phyloP scores from a whole-genome alignment of 2,888 invertebrate genomes.

The Andrena praecox region DNA sequence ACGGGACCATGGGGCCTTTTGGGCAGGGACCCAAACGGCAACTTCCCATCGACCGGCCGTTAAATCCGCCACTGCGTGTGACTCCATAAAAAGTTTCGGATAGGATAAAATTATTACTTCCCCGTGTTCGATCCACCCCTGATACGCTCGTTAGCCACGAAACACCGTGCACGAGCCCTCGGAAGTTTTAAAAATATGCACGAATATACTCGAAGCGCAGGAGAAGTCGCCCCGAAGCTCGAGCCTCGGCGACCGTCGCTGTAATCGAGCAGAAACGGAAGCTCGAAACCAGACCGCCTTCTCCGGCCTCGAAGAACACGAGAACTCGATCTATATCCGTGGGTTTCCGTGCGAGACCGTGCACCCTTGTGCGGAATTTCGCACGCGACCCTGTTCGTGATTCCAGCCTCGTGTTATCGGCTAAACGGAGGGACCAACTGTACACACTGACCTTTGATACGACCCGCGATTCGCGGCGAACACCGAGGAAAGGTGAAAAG shows the following conservation, averaged over 20 bases:
- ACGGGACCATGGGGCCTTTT: too few species aligned
- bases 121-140: too few species aligned
- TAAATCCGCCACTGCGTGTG: too few species aligned
- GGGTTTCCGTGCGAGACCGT: constrained; percentile 34
- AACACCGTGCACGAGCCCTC: too few species aligned
- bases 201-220: too few species aligned
- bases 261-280: constrained; percentile 42
- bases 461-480: constrained; percentile 45
- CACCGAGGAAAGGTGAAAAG: constrained; percentile 65
- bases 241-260: neutral
- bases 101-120: too few species aligned
- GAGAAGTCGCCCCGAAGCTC: too few species aligned
- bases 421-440: constrained; percentile 54
- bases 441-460: constrained; percentile 67
- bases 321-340: constrained; percentile 7
- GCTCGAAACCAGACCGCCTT: constrained; percentile 29
- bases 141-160: too few species aligned
- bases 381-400: constrained; percentile 60
- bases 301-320: neutral
- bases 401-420: constrained; percentile 47
- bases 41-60: too few species aligned
- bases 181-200: too few species aligned
- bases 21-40: too few species aligned
- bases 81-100: too few species aligned
- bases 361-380: constrained; percentile 60